Percentiles rank a stretch among this genome's conserved stretches.
Evolutionary conservation across 2,888 invertebrate genomes (phyloP).

Genomic region (Drosophila emarginata): DNA sequence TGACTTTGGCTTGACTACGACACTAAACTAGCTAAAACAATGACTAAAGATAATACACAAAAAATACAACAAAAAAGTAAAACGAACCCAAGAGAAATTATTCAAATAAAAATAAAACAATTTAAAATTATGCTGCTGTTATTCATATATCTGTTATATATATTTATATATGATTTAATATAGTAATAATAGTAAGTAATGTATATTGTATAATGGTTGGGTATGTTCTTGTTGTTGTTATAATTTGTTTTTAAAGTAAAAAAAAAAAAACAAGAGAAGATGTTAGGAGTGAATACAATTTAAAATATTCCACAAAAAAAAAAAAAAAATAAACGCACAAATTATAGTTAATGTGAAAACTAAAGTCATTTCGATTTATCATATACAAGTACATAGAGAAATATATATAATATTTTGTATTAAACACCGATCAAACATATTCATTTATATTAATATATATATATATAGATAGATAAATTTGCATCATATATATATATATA

Average conservation of each 20-base stretch:
- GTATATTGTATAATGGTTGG: constrained; percentile 22
- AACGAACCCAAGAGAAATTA: constrained; percentile 11
- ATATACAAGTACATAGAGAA: constrained; percentile 46
- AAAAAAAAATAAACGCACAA: constrained; percentile 17
- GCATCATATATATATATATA: constrained; percentile 32
- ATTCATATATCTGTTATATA: constrained; percentile 47
- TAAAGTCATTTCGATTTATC: constrained; percentile 22
- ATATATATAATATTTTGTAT: constrained; percentile 25
- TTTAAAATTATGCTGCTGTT: constrained; percentile 39
- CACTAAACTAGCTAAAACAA: neutral
- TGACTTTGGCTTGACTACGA: neutral
- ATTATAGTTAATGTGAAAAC: constrained; percentile 44
- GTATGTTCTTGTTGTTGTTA: constrained; percentile 24
- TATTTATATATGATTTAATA: constrained; percentile 32
- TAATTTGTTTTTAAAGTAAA: neutral
- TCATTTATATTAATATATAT: no score
- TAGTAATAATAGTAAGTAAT: constrained; percentile 62
- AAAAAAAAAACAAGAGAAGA: constrained; percentile 32
- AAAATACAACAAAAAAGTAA: neutral
- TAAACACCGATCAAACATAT: constrained; percentile 41
- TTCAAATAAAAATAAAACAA: constrained; percentile 15
- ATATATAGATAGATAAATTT: constrained; percentile 24
- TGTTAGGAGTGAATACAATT: constrained; percentile 33
- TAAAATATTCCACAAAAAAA: constrained; percentile 17
- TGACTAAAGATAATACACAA: neutral